phyloP scores from a whole-genome alignment of 2,113 vertebrate species.

The Atlantisia rogersi region DNA sequence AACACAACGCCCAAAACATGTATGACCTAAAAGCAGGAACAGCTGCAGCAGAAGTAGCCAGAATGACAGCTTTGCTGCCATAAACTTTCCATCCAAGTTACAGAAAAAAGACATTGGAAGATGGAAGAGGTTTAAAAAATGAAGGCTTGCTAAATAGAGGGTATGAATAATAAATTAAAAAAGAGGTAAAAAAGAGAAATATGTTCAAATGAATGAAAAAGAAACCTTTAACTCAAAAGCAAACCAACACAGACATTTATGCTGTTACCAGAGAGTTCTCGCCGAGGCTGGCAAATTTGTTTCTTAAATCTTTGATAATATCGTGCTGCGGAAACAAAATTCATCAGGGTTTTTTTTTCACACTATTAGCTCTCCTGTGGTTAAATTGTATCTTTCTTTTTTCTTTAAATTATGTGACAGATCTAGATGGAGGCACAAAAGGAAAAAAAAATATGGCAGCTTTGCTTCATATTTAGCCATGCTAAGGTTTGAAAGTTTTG shows the following conservation, averaged over 20 bases:
- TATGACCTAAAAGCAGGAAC: constrained; percentile 79
- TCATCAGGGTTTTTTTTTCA: constrained; percentile 76
- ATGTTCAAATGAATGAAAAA: constrained; percentile 78
- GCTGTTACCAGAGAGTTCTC: constrained; percentile 84
- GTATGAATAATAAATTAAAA: constrained; percentile 76
- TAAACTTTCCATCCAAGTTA: constrained; percentile 83
- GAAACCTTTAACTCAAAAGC: constrained; percentile 78
- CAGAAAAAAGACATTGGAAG: constrained; percentile 75
- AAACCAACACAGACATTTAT: constrained; percentile 83
- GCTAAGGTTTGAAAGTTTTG: constrained; percentile 73
- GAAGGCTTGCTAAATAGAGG: constrained; percentile 79
- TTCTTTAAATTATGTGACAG: constrained; percentile 73
- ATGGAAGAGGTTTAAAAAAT: constrained; percentile 86
- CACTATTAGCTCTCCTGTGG: constrained; percentile 71
- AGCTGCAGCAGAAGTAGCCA: constrained; percentile 78
- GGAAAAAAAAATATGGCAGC: constrained; percentile 64
- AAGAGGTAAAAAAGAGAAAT: constrained; percentile 64
- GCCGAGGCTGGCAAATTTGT: constrained; percentile 83
- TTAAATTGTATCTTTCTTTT: constrained; percentile 69
- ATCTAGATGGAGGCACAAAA: constrained; percentile 77
- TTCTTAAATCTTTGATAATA: constrained; percentile 88
- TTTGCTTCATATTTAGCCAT: constrained; percentile 74
- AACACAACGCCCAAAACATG: constrained; percentile 78
- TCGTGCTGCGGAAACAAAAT: constrained; percentile 84
- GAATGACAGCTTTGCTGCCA: constrained; percentile 78